phyloP scores from a whole-genome alignment of 2,888 invertebrate species.

The Drosophila mimica region DNA sequence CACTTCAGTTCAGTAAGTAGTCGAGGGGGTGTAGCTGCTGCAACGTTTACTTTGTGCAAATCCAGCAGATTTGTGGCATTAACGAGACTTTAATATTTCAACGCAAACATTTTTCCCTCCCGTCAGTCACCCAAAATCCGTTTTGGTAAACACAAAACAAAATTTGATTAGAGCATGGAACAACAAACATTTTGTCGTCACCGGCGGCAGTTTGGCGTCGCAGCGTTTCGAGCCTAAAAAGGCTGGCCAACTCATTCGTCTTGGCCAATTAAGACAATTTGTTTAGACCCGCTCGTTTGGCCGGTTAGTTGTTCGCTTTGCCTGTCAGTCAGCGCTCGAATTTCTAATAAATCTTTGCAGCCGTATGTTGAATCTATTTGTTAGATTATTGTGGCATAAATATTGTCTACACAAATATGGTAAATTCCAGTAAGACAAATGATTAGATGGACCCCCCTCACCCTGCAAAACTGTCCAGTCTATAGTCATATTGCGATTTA shows the following conservation, averaged over 20 bases:
- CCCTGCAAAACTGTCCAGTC: constrained; percentile 4
- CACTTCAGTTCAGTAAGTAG: constrained; percentile 31
- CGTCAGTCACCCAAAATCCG: not conserved
- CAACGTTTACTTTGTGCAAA: constrained; percentile 63
- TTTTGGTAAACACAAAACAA: constrained; percentile 12
- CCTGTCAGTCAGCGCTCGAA: constrained; percentile 51
- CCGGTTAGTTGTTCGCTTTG: constrained; percentile 22
- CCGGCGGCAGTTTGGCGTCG: constrained; percentile 27
- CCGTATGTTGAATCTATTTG: constrained; percentile 40
- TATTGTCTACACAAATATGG: constrained; percentile 56
- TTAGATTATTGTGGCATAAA: constrained; percentile 56
- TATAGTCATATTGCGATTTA: constrained; percentile 39
- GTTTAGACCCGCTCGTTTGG: constrained; percentile 40
- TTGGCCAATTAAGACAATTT: constrained; percentile 71
- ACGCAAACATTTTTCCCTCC: constrained; percentile 2
- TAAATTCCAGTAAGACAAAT: constrained; percentile 56
- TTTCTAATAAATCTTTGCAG: constrained; percentile 59
- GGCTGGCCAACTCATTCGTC: constrained; percentile 58
- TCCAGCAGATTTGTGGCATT: constrained; percentile 61
- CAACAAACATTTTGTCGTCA: constrained; percentile 44
- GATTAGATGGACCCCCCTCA: constrained; percentile 41
- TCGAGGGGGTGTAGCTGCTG: constrained; percentile 40
- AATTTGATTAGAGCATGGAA: constrained; percentile 58
- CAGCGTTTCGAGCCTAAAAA: constrained; percentile 47
- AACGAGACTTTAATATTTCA: constrained; percentile 57